phyloP scores from a whole-genome alignment of 2,888 invertebrate genomes.

The Biston betularia region DNA sequence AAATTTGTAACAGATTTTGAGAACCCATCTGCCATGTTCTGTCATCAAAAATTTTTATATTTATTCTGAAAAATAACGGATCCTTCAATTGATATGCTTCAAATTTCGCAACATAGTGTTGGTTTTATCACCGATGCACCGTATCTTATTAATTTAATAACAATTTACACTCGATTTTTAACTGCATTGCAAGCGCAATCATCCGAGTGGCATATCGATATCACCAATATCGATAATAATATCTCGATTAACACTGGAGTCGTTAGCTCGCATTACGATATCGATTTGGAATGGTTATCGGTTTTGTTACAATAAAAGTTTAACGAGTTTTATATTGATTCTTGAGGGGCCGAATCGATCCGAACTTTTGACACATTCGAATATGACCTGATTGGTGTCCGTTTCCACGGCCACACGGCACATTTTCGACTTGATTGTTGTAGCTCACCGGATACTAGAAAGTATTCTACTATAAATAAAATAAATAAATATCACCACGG shows the following conservation, averaged over 20 bases:
- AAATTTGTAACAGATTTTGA: slow-evolving; percentile 16
- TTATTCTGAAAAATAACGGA: slow-evolving; percentile 29
- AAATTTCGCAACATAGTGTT: slow-evolving; percentile 37
- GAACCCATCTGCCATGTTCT: slow-evolving; percentile 15
- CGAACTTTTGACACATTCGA: slow-evolving; percentile 75
- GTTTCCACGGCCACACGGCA: slow-evolving; percentile 58
- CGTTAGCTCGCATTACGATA: slow-evolving; percentile 45
- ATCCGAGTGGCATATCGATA: slow-evolving; percentile 43
- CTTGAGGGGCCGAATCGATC: slow-evolving; percentile 56
- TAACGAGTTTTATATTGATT: slow-evolving; percentile 77
- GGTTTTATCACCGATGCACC: slow-evolving; percentile 49
- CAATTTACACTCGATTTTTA: slow-evolving; percentile 39
- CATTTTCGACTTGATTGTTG: too few relatives aligned
- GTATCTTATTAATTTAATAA: slow-evolving; percentile 46
- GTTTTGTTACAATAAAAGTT: slow-evolving; percentile 68
- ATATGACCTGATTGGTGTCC: slow-evolving; percentile 60
- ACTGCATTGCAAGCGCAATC: slow-evolving; percentile 33
- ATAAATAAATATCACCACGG: too few relatives aligned
- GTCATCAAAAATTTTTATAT: slow-evolving; percentile 18
- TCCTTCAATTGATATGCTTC: slow-evolving; percentile 5
- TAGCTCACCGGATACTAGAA: too few relatives aligned
- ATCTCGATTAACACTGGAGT: slow-evolving; percentile 46
- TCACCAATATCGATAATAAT: slow-evolving; percentile 37
- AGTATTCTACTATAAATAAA: too few relatives aligned
- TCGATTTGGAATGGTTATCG: slow-evolving; percentile 53